Base-by-base conservation (phyloP, 2,797 vertebrate genomes). In the Rostrhamus sociabilis region DNA sequence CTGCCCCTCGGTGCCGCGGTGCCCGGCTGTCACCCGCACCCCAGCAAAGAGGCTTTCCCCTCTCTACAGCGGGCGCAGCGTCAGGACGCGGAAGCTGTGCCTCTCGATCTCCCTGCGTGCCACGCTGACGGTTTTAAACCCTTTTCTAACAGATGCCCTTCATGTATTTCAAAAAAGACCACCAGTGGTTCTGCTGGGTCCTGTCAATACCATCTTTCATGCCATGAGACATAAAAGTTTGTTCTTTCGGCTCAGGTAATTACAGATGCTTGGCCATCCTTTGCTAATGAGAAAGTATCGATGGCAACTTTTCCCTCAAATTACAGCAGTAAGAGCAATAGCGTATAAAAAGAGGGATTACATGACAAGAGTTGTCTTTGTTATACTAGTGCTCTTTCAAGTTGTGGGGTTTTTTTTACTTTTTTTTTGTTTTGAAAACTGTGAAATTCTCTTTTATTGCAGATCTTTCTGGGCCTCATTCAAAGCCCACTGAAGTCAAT, bases 61-160 rank as follows among this genome's bases (percentile, higher is more conserved):
- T 31, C 38, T 11, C 22, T 16, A 4, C 15, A 1, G 4, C 1
- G 5, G 7, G 5, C 2, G 10, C 29, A 6, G 10, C 1, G 14
- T 12, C n/a, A 16, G 56, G 56, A 5, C 64, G 29, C 32, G 1
- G 23, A 12, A 26, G 12, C 2, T 48, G 71, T 20, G 26, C 36
- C 36, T 69, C 48, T 23, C 11, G 8, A 0, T 11, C 36, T 48
- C 25, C 48, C 48, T 27, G 1, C 7, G 0, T 4, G 7, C 9
- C 17, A 14, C 5, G 0, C 14, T 6, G 47, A 6, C 22, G 11
- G 16, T 11, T 58, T 52, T 14, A 55, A 79, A 53, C 55, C 29
- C 21, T 86, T 62, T 80, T 32, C 76, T 80, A 62, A 77, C 29
- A 76, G 75, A 63, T 72, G 38, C 25, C 27, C 36, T 53, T 68